Evolutionary conservation across 2,113 vertebrate genomes (phyloP), one percentile per base, ranked within the genome.

Genomic region (Oreotrochilus melanogaster): DNA sequence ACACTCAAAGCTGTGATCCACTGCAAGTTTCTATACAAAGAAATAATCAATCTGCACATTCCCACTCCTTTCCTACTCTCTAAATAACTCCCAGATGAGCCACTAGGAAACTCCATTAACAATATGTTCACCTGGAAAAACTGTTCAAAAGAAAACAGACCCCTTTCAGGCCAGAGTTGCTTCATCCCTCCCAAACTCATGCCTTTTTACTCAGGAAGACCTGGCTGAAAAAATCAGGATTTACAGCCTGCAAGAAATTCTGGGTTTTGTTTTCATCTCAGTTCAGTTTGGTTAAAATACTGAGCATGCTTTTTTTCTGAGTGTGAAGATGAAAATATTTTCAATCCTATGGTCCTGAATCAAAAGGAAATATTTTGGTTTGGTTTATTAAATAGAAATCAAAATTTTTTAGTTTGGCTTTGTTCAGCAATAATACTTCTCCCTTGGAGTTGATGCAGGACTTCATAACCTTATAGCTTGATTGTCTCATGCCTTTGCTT

Each of bases 91-190:
- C 75, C 88, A 92, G 75, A 60, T 60, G 94, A 93, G 64, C 78
- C 69, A 86, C 90, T 95, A 86, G 24, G 24, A 95, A 90, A 92
- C 78, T 86, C 78, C 33, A 86, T 93, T 92, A 96, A 93, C 82
- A 80, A 82, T 78, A 73, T 7, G 48, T 71, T 88, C 93, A 95
- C 88, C 94, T 96, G 90, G 64, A 94, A 93, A 97, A 96, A 92
- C 67, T 33, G 82, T 71, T 95, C 92, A 78, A 83, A 89, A 86
- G 78, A 89, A 94, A 96, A 86, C 60, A 96, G 88, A 66, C 15
- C 9, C 64, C 47, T 88, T 92, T 90, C 60, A 80, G 61, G 35
- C 24, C 54, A 88, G 61, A 82, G 45, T 10, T 86, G 89, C 75
- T 48, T 93, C 53, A 70, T 73, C 60, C 18, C 48, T 81, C 61